Conservation (phyloP, 2,888 invertebrate genomes). For the Cyclophora punctaria region DNA sequence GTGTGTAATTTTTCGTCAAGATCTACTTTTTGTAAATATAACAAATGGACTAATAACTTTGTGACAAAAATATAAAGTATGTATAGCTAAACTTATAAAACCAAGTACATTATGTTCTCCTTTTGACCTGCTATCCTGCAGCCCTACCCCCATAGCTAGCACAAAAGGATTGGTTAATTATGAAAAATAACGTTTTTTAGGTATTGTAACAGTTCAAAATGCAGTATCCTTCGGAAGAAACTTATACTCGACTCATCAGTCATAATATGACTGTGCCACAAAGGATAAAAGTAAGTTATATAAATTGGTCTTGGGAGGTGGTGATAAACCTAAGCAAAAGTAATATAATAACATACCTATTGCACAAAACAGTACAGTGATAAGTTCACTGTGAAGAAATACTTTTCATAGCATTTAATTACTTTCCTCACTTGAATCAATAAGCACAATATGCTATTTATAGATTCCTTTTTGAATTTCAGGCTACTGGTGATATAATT, state of each 20-base stretch:
- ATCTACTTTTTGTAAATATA: too few species aligned
- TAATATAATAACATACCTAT: neutral
- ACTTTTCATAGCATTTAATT: too few species aligned
- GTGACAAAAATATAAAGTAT: too few species aligned
- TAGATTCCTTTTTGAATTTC: slow-evolving; percentile 6
- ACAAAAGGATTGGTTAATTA: slow-evolving; percentile 1
- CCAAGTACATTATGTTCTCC: too few species aligned
- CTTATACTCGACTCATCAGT: slow-evolving; percentile 65
- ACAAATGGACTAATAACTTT: too few species aligned
- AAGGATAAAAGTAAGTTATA: slow-evolving; percentile 54
- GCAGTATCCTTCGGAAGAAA: slow-evolving; percentile 65
- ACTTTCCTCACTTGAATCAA: neutral
- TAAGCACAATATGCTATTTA: neutral
- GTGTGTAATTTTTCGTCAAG: too few species aligned
- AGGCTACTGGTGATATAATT: slow-evolving; percentile 81
- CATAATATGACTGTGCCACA: slow-evolving; percentile 71
- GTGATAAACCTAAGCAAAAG: too few species aligned
- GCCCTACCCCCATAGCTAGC: too few species aligned
- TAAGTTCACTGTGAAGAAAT: too few species aligned
- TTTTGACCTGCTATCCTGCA: too few species aligned
- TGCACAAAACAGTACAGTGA: too few species aligned
- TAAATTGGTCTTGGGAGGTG: neutral
- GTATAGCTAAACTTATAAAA: too few species aligned
- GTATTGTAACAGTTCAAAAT: slow-evolving; percentile 25
- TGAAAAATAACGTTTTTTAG: slow-evolving; percentile 2